Percentiles rank a stretch among this genome's conserved stretches.
Evolutionary conservation across 2,113 vertebrate genomes (phyloP).

Genomic region (Cathartes aura): DNA sequence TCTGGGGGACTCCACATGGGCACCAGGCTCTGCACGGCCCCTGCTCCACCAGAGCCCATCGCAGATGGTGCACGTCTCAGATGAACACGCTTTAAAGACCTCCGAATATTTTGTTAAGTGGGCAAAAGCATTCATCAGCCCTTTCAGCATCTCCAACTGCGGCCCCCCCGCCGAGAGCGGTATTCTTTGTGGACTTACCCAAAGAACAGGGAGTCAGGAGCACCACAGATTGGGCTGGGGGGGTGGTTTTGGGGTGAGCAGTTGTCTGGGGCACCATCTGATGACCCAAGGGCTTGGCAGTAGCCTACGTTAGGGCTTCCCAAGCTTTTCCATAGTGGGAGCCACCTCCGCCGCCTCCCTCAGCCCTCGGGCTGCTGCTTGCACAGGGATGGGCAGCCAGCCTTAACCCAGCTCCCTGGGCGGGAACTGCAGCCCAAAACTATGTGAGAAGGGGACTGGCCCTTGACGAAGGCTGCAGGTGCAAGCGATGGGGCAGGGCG

Average conservation of each 20-base stretch:
- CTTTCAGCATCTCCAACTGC: accelerated
- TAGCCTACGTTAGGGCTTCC: not conserved
- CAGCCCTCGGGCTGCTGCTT: not conserved
- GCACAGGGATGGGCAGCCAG: accelerated
- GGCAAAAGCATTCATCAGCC: not conserved
- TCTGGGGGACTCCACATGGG: accelerated
- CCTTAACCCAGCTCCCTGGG: not conserved
- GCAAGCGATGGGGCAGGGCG: not conserved
- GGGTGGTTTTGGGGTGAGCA: not conserved
- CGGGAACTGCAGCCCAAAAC: not conserved
- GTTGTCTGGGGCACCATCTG: not conserved
- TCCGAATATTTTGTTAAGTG: accelerated
- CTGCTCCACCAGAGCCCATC: accelerated
- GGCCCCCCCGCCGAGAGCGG: accelerated
- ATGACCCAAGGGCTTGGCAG: not conserved
- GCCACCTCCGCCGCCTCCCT: not conserved
- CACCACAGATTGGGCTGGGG: not conserved
- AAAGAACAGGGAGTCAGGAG: not conserved
- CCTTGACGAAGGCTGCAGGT: not conserved
- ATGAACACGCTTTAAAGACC: accelerated
- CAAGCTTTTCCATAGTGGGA: not conserved
- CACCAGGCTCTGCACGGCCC: accelerated
- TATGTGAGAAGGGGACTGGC: accelerated
- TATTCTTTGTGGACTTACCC: not conserved
- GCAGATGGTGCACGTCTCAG: not conserved